Conservation (phyloP, 2,888 invertebrate species). For the Phaonia tiefii region DNA sequence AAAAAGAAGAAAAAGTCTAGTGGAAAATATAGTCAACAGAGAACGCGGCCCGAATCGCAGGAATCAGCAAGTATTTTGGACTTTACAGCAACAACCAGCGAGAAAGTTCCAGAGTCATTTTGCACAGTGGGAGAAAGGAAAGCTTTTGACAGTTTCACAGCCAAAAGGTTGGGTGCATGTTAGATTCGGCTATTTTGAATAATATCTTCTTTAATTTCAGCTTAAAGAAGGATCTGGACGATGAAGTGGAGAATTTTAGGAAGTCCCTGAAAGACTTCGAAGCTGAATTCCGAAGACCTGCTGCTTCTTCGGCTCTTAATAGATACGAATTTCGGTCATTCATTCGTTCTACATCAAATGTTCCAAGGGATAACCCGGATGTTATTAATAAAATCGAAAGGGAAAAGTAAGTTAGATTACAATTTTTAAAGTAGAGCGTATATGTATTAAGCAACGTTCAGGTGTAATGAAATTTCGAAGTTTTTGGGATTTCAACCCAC, state of each 20-base stretch:
- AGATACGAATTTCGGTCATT: slow-evolving; percentile 2
- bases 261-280: slow-evolving; percentile 72
- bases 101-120: background rate
- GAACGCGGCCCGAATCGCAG: background rate
- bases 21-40: background rate
- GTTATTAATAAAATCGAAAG: background rate
- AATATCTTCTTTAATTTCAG: slow-evolving; percentile 55
- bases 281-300: slow-evolving; percentile 65
- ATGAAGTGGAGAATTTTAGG: slow-evolving; percentile 73
- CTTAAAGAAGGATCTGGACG: slow-evolving; percentile 72
- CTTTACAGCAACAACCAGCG: background rate
- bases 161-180: slow-evolving; percentile 37
- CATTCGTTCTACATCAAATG: slow-evolving; percentile 26
- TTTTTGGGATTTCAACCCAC: too few species aligned
- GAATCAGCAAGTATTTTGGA: background rate
- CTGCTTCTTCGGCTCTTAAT: slow-evolving; percentile 20
- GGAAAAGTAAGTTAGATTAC: slow-evolving; percentile 48
- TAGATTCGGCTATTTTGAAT: background rate
- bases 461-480: too few species aligned
- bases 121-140: background rate
- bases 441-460: too few species aligned
- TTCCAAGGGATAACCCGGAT: background rate
- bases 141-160: background rate
- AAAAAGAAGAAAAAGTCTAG: slow-evolving; percentile 67
- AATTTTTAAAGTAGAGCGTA: too few species aligned